Evolutionary conservation across 92 coral and sea anemone genomes (phyloP).

Genomic region (Porites lobata): DNA sequence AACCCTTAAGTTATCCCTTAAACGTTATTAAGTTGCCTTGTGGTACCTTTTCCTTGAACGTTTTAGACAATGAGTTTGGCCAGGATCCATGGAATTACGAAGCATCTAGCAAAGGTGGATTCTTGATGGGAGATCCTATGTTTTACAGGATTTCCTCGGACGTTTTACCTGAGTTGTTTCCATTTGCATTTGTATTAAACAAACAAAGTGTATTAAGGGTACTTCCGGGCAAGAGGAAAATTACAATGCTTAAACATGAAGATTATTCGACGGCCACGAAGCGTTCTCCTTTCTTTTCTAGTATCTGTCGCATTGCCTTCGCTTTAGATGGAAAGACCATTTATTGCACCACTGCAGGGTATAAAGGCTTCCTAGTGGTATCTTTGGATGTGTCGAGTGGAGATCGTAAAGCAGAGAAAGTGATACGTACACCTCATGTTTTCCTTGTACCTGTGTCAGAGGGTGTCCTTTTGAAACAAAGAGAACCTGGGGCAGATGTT

Average conservation of each 20-base stretch:
- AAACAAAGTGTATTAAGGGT: not conserved
- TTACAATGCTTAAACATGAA: not conserved
- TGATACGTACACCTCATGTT: too few species aligned
- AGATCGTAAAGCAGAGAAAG: not conserved
- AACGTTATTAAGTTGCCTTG: too few species aligned
- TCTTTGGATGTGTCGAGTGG: not conserved
- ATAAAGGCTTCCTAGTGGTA: not conserved
- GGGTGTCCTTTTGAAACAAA: constrained; percentile 4
- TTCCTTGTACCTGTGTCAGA: constrained; percentile 1
- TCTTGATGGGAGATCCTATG: not conserved
- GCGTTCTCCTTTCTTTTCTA: fast-evolving
- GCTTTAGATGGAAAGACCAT: not conserved
- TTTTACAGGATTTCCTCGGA: too few species aligned
- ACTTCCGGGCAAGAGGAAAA: not conserved
- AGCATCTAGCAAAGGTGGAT: not conserved
- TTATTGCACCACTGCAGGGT: not conserved
- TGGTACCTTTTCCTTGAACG: too few species aligned
- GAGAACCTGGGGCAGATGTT: not conserved
- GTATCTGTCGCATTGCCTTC: not conserved
- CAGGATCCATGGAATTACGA: not conserved
- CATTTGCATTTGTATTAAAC: constrained; percentile 2
- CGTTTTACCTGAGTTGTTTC: too few species aligned
- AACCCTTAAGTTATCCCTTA: too few species aligned
- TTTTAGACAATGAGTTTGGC: too few species aligned
- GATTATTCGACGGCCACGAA: too few species aligned